phyloP scores from a whole-genome alignment of 2,113 vertebrate species.

The Xenus cinereus region DNA sequence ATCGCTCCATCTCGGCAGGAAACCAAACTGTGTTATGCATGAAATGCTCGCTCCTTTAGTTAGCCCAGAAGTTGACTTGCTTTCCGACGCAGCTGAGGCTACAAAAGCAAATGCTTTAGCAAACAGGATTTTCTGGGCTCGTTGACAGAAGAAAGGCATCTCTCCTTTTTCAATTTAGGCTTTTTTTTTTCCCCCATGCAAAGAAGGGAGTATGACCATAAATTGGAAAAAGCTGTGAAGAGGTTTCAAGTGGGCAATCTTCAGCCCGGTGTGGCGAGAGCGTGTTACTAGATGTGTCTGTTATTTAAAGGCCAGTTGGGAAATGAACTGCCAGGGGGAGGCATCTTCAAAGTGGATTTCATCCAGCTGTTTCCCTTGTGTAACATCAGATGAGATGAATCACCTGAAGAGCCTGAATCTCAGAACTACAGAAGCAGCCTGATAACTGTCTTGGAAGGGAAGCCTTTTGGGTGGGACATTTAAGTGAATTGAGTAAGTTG shows the following conservation, averaged over 20 bases:
- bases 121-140: background rate
- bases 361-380: background rate
- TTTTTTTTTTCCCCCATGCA: background rate
- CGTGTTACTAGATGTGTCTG: background rate
- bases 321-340: background rate
- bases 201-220: background rate
- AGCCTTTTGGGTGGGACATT: background rate
- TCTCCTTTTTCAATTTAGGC: background rate
- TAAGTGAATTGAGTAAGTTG: background rate
- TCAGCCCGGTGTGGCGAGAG: background rate
- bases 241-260: background rate
- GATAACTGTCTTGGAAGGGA: background rate
- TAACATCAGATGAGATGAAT: background rate
- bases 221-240: background rate
- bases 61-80: background rate
- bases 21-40: background rate
- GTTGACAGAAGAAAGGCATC: background rate
- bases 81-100: background rate
- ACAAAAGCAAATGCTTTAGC: background rate
- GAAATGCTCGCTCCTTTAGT: background rate
- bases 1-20: background rate
- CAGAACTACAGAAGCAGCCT: background rate
- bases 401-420: background rate
- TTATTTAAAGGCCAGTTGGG: background rate
- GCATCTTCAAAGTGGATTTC: background rate